Evolutionary conservation across 2,888 invertebrate genomes (phyloP).

Genomic region (Helleia helle): DNA sequence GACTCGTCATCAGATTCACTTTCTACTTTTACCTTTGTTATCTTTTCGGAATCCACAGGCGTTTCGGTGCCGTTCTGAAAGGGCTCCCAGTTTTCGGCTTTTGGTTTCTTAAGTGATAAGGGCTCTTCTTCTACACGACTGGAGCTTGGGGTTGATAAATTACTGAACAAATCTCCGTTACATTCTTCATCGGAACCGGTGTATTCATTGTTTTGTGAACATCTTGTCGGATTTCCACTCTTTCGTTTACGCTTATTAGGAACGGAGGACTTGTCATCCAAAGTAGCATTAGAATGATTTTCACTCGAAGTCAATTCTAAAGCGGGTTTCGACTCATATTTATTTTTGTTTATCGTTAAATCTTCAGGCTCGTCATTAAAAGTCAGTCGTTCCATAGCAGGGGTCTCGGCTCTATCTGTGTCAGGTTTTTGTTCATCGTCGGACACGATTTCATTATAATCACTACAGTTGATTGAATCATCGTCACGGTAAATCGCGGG

Average conservation of each 20-base stretch:
- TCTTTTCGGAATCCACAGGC: slow-evolving; percentile 52
- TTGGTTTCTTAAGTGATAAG: slow-evolving; percentile 62
- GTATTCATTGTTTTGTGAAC: slow-evolving; percentile 74
- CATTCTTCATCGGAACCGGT: slow-evolving; percentile 64
- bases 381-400: slow-evolving; percentile 46
- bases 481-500: slow-evolving; percentile 39
- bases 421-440: slow-evolving; percentile 48
- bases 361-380: slow-evolving; percentile 78
- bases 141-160: slow-evolving; percentile 51
- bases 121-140: slow-evolving; percentile 59
- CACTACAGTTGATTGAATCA: slow-evolving; percentile 51
- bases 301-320: slow-evolving; percentile 40
- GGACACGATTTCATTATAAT: slow-evolving; percentile 49
- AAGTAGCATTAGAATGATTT: slow-evolving; percentile 39
- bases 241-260: slow-evolving; percentile 85
- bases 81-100: slow-evolving; percentile 56
- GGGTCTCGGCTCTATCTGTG: slow-evolving; percentile 32
- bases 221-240: slow-evolving; percentile 86
- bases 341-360: slow-evolving; percentile 79
- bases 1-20: slow-evolving; percentile 67
- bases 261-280: slow-evolving; percentile 62
- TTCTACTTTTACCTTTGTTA: slow-evolving; percentile 62
- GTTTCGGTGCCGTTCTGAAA: slow-evolving; percentile 62
- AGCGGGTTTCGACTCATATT: slow-evolving; percentile 71
- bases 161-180: slow-evolving; percentile 59